A percentile compares a stretch with the other conserved stretches of the same genome.
phyloP scores from a whole-genome alignment of 1,140 invertebrate genomes.

The Popillia japonica region DNA sequence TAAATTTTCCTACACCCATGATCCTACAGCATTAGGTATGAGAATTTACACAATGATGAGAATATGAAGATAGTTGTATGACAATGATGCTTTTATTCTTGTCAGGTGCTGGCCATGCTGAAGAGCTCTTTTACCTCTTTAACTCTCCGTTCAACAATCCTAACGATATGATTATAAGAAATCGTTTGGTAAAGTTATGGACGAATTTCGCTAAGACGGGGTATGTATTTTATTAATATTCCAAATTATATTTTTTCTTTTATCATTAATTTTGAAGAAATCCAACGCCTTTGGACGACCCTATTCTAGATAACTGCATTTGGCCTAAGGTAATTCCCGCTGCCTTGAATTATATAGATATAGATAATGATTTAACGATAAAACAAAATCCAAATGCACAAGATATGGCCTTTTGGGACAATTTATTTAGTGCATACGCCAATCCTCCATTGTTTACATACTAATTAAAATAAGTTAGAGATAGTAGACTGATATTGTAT shows the following conservation, averaged over 20 bases:
- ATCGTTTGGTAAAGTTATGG: neutral
- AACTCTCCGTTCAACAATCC: neutral
- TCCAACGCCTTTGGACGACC: neutral
- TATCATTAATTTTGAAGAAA: neutral
- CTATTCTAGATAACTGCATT: too few relatives aligned
- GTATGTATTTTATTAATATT: neutral
- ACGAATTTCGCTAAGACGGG: slow-evolving; percentile 3
- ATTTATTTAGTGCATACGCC: neutral
- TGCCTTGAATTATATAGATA: neutral
- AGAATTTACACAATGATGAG: neutral
- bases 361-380: neutral
- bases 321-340: too few relatives aligned
- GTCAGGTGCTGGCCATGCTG: neutral
- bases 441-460: neutral
- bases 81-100: neutral
- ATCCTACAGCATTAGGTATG: neutral
- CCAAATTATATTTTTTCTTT: neutral
- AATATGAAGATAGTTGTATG: neutral
- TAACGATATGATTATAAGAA: neutral
- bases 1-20: neutral
- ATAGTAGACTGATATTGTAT: too few relatives aligned
- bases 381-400: neutral
- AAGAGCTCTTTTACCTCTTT: neutral
- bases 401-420: neutral
- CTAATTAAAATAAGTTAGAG: neutral